Evolutionary conservation across 2,888 invertebrate species (phyloP), one percentile per base, ranked within the genome.

Genomic region (Lypha dubia): DNA sequence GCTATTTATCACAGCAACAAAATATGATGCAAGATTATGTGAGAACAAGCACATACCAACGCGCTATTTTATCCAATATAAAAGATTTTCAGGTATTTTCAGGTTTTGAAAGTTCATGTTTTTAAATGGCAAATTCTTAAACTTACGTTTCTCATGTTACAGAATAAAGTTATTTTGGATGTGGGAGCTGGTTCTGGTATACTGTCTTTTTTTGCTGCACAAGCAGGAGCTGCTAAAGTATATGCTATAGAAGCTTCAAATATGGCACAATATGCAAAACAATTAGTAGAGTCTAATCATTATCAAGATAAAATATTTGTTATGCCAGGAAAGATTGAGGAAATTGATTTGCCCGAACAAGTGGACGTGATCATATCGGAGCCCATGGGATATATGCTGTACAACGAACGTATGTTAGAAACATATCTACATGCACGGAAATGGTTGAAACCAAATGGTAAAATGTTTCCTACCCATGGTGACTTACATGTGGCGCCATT

Each of bases 1-100:
- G 99, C 86, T 99, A 99, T 93, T 93, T 99, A 88, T 98, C 98
- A 79, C 99, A 99, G 92, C 99, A 99, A 93, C 99, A 99, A 93
- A 99, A 99, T 91, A 99, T 99, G 99, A 97, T 99, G 97, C 99
- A 99, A 93, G 99, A 99, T 92, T 99, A 98, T 93, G 97, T 99
- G 86, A 94, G 99, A 88, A 99, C 99, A 60, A 98, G 98, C 91
- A 99, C 99, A 79, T 99, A 99, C 93, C 99, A 99, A 93, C 95
- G 97, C 89, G 99, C 99, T 77, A 98, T 99, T 91, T 93, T 98
- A 86, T 96, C 97, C 74, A 99, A 99, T 93, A 94, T 97, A 74
- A 95, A 95, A 80, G 99, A 99, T 92, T 99, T 99, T 92, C 95
- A 95, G 89, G 92, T 92, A 85, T 87, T 92, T 88, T 22, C 28